Evolutionary conservation across 2,797 vertebrate genomes (phyloP).

Genomic region (Rousettus madagascariensis): DNA sequence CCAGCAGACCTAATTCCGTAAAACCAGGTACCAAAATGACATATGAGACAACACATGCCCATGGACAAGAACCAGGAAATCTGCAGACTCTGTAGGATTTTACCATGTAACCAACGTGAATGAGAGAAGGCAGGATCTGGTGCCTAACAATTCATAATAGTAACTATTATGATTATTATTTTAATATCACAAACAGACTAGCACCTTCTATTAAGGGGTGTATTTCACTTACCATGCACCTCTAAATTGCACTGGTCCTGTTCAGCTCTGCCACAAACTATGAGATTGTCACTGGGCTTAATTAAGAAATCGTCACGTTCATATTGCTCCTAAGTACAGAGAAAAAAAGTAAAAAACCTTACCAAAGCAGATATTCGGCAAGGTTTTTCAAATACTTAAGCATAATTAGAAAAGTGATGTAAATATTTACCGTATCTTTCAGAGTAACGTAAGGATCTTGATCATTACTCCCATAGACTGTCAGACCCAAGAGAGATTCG

Average conservation of each 20-base stretch:
- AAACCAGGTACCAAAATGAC: background rate
- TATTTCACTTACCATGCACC: conserved; percentile 88
- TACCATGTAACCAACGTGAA: background rate
- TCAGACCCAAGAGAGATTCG: conserved; percentile 93
- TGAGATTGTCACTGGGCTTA: conserved; percentile 94
- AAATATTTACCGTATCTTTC: conserved; percentile 93
- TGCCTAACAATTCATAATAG: background rate
- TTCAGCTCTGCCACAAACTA: conserved; percentile 92
- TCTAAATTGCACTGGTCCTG: conserved; percentile 96
- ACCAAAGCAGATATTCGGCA: background rate
- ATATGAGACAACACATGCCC: background rate
- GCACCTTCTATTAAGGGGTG: background rate
- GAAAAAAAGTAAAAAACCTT: background rate
- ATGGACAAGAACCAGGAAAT: background rate
- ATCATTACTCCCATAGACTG: conserved; percentile 93
- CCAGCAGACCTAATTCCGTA: background rate
- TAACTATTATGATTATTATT: background rate
- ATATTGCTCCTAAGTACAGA: conserved; percentile 92
- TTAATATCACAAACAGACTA: background rate
- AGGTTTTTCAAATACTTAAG: background rate
- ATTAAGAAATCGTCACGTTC: conserved; percentile 96
- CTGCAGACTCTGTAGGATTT: background rate
- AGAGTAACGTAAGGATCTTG: conserved; percentile 96
- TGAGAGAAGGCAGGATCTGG: background rate
- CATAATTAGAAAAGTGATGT: background rate